Percentiles rank a stretch among this genome's conserved stretches.
phyloP scores from a whole-genome alignment of 2,797 vertebrate genomes.

The Semotilus atromaculatus region DNA sequence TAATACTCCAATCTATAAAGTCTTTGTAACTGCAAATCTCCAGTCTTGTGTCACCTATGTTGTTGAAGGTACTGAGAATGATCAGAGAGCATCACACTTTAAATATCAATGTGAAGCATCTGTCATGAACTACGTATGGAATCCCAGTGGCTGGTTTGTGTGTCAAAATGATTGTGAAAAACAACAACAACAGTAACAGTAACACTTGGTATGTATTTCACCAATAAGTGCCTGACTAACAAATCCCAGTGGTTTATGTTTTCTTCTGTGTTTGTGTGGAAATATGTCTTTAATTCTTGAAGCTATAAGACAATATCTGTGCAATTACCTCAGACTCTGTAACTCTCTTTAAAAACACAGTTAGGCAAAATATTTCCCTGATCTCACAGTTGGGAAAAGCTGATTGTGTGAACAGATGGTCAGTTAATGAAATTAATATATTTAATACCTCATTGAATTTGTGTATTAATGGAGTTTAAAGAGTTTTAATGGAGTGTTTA shows the following conservation, averaged over 20 bases:
- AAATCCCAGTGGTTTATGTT: not conserved
- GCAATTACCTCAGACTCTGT: not conserved
- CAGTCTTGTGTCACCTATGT: not conserved
- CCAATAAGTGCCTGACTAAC: not conserved
- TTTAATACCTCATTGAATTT: not conserved
- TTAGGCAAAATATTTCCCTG: not conserved
- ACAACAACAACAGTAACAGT: not conserved
- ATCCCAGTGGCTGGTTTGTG: not conserved
- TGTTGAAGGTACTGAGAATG: not conserved
- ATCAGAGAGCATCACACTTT: not conserved
- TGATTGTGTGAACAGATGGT: not conserved
- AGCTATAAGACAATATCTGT: not conserved
- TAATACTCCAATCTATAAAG: not conserved
- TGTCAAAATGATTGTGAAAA: not conserved
- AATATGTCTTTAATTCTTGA: not conserved
- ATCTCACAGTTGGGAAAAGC: not conserved
- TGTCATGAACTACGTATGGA: not conserved
- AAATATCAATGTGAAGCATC: not conserved
- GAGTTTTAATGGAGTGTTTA: not conserved
- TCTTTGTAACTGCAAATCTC: not conserved
- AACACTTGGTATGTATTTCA: not conserved
- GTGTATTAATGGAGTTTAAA: not conserved
- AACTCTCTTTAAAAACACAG: not conserved
- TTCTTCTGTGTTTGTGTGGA: not conserved
- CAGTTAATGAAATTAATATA: not conserved